Conservation (phyloP, 1,140 invertebrate species). For the Myzus persicae region DNA sequence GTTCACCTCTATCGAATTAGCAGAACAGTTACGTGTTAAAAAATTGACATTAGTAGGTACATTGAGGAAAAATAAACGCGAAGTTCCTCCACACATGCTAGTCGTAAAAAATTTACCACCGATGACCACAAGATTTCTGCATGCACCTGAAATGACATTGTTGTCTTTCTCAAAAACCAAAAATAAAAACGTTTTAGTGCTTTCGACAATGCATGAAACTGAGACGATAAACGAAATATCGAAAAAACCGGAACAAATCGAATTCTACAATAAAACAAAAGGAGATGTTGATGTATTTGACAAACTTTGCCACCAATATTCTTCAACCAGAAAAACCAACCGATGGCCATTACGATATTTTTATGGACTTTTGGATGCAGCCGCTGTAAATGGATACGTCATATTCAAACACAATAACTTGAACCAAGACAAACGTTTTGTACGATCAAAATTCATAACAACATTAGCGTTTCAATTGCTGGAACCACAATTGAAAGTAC, state of each 20-base stretch:
- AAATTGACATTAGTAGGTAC: no score
- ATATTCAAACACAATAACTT: neutral
- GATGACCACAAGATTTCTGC: no score
- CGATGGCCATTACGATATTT: constrained; percentile 63
- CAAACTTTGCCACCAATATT: constrained; percentile 62
- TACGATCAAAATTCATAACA: neutral
- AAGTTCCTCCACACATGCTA: no score
- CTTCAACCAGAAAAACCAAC: constrained; percentile 59
- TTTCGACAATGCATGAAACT: no score
- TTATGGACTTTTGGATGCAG: constrained; percentile 63
- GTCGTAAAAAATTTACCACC: no score
- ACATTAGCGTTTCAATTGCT: neutral
- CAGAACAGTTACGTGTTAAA: no score
- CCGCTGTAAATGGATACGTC: constrained; percentile 62
- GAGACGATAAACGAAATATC: no score
- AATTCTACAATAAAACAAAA: constrained; percentile 65
- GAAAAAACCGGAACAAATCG: no score
- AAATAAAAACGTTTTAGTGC: no score
- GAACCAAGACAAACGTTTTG: neutral
- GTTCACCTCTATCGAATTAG: constrained; percentile 56
- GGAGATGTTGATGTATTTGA: constrained; percentile 64
- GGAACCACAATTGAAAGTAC: neutral
- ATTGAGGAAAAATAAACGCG: no score
- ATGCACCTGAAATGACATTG: no score
- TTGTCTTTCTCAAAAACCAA: no score